Base-by-base conservation (phyloP, 2,113 vertebrate species). In the Tragelaphus strepsiceros region DNA sequence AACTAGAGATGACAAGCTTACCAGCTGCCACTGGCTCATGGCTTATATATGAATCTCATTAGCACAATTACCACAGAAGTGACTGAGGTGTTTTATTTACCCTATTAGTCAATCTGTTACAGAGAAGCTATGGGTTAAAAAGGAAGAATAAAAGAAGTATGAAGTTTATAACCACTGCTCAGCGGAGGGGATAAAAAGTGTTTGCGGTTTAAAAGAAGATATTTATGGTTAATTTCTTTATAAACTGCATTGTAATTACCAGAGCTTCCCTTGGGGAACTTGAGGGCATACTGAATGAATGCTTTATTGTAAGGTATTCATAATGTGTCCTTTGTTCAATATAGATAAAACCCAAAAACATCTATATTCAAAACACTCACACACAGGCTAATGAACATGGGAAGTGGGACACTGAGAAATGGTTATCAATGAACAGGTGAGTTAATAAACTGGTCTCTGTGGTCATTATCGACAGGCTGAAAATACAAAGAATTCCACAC, bases 121-220 rank as follows among this genome's bases (percentile, higher is more conserved):
- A 84, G 10, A 95, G 74, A 89, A 95, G 54, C 86, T 92, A 61
- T 5, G 16, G 16, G 58, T 93, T 92, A 74, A 93, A 89, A 39
- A 77, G 61, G 43, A 61, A 58, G 59, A 77, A 89, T 24, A 80
- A 53, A 80, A 90, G 9, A 21, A 61, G 9, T 53, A 56, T 39
- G 32, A 94, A 53, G 59, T 88, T 97, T 82, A 67, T 59, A 91
- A 96, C 6, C 82, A 35, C 56, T 86, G 35, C 84, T 96, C 49
- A 77, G 53, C 30, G 51, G 26, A 87, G 35, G 54, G 54, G 35
- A 58, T 56, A 67, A 87, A 85, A 96, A 51, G 26, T 56, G 85
- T 21, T 54, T 64, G 43, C 1, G 2, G 78, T 84, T 92, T 59
- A 24, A 58, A 93, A 93, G 35, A 86, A 85, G 14, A 74, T 80